phyloP scores from a whole-genome alignment of 2,888 invertebrate genomes.

The Portevinia maculata region DNA sequence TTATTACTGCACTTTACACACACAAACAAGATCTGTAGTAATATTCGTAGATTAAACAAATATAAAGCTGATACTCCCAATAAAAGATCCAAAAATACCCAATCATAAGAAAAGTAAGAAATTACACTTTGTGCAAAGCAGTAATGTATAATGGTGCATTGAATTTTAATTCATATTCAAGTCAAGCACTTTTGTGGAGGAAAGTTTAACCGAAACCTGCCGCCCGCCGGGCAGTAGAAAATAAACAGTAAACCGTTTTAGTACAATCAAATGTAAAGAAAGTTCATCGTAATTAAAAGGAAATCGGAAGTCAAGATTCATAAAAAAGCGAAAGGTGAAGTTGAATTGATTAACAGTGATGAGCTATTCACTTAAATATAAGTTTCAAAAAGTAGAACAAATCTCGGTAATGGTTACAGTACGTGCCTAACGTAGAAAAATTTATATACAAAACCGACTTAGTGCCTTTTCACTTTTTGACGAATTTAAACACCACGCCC shows the following conservation, averaged over 20 bases:
- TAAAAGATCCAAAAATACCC: no score
- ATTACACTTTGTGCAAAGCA: background rate
- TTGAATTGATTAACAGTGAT: background rate
- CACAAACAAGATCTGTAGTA: no score
- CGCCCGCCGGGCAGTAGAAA: no score
- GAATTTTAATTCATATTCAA: conserved; percentile 24
- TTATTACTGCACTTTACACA: no score
- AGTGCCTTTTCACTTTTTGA: no score
- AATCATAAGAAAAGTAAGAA: background rate
- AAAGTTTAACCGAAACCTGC: background rate
- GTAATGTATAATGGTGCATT: background rate
- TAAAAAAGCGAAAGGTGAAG: conserved; percentile 5
- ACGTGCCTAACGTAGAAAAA: no score
- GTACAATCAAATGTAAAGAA: background rate
- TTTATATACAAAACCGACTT: background rate
- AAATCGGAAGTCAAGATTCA: conserved; percentile 1
- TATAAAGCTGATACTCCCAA: conserved; percentile 33
- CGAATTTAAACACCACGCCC: no score
- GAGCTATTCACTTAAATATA: background rate
- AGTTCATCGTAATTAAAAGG: background rate
- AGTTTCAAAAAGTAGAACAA: background rate
- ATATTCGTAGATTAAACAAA: no score
- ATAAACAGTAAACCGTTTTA: background rate
- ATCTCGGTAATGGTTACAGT: background rate
- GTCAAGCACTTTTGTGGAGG: background rate